phyloP scores from a whole-genome alignment of 1,140 invertebrate genomes.

The Megalonaias nervosa region DNA sequence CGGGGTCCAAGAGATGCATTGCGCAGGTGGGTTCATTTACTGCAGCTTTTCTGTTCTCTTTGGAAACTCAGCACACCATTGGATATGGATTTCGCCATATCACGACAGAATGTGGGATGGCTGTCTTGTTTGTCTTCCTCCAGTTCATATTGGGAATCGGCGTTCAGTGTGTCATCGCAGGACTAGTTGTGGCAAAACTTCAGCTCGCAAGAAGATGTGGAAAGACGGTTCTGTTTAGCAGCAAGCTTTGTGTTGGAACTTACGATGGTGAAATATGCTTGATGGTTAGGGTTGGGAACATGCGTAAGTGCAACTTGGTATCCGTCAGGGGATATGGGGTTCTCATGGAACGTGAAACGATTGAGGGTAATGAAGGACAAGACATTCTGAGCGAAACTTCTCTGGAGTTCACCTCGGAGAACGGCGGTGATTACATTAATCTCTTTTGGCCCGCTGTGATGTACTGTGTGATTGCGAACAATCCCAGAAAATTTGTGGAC shows the following conservation, averaged over 20 bases:
- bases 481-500: slow-evolving; percentile 86
- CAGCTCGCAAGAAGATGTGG: slow-evolving; percentile 89
- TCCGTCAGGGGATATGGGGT: slow-evolving; percentile 88
- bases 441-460: slow-evolving; percentile 90
- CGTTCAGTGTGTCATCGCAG: slow-evolving; percentile 83
- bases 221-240: slow-evolving; percentile 93
- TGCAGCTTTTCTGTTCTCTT: slow-evolving; percentile 68
- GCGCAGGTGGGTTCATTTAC: slow-evolving; percentile 56
- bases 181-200: slow-evolving; percentile 74
- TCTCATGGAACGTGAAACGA: slow-evolving; percentile 86
- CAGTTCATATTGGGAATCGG: slow-evolving; percentile 95
- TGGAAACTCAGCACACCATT: slow-evolving; percentile 73
- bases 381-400: slow-evolving; percentile 53
- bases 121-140: slow-evolving; percentile 94
- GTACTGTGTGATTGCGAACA: slow-evolving; percentile 86
- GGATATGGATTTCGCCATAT: slow-evolving; percentile 78
- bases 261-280: slow-evolving; percentile 85
- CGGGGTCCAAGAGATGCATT: neutral
- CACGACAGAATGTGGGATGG: slow-evolving; percentile 94
- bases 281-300: slow-evolving; percentile 97
- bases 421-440: slow-evolving; percentile 85
- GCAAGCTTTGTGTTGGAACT: slow-evolving; percentile 87
- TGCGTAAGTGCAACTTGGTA: slow-evolving; percentile 96
- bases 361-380: slow-evolving; percentile 69
- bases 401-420: slow-evolving; percentile 80